These are phyloP conservation scores for Anorthoa munda DNA, from an alignment of 2,888 invertebrate genomes.

Conservation along the genomic window DNA sequence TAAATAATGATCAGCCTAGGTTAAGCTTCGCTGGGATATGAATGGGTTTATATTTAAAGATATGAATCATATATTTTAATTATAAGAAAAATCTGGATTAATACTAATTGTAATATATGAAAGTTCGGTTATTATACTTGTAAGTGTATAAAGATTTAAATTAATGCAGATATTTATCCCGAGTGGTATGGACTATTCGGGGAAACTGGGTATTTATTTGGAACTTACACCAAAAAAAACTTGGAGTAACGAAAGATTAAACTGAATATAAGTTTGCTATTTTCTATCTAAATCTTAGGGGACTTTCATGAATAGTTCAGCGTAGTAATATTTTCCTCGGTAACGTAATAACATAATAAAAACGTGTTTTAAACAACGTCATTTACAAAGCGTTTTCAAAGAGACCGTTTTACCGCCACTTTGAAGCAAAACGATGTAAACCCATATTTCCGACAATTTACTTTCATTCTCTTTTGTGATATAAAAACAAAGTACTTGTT, in stretches of 20 bases:
- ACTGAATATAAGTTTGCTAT: background rate
- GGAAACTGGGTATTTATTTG: background rate
- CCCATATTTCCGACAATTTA: slow-evolving; percentile 37
- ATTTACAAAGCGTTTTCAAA: slow-evolving; percentile 28
- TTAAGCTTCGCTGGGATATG: too few species aligned
- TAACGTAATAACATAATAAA: slow-evolving; percentile 6
- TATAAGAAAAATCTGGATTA: too few species aligned
- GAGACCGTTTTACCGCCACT: slow-evolving; percentile 34
- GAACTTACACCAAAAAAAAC: background rate
- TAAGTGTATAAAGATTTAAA: too few species aligned
- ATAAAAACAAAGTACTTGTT: slow-evolving; percentile 34
- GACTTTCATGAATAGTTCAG: background rate
- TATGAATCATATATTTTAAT: too few species aligned
- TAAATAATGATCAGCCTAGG: too few species aligned
- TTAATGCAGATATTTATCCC: too few species aligned
- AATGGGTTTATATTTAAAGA: too few species aligned
- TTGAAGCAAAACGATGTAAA: slow-evolving; percentile 32
- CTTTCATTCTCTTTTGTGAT: slow-evolving; percentile 23
- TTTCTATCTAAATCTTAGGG: background rate
- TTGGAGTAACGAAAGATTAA: background rate
- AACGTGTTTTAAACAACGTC: background rate
- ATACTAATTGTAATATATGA: too few species aligned
- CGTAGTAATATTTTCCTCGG: background rate
- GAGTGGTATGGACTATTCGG: background rate
- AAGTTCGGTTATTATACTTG: too few species aligned